Evolutionary conservation across 2,888 invertebrate species (phyloP), one percentile per base, ranked within the genome.

Genomic region (Drosophila quasianomalipes): DNA sequence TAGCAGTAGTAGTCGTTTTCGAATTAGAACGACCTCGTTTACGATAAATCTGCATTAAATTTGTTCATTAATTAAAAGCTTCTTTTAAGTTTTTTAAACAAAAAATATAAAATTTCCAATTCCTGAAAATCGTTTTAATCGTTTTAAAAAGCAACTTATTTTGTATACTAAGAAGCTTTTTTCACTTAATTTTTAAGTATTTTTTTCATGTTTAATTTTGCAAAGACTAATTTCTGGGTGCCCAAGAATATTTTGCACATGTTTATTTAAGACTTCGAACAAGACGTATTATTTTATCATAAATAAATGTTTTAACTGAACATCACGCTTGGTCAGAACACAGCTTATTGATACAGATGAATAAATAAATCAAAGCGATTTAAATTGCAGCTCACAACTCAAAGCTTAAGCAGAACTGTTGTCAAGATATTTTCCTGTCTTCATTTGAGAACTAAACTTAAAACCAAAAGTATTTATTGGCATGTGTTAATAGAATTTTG

Each of bases 361-460:
- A 4, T 47, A 47, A 16, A 47, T 16, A 14, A 22, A 22, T 47
- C 0, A 7, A 47, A 22, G 14, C 47, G 10, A 41, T n/a, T 41
- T 10, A 12, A 10, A 12, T n/a, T n/a, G 12, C n/a, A 10, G n/a
- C 10, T 2, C 41, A 41, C 10, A 41, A 41, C 12, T 41, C 10
- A 12, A 47, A 22, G 22, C 7, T 4, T 47, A 22, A 7, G 14
- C 22, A 7, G 7, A 47, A 47, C 14, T 47, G 14, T 22, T 22
- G 12, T 22, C 41, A 37, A 22, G 31, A 10, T 58, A 49, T 52
- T 61, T 61, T 39, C 26, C n/a, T 33, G 37, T 51, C 31, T 59
- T 39, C 44, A 54, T 31, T 60, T 60, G 39, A 35, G 14, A 69
- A 53, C 57, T 61, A 31, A 47, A 33, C 31, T 44, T 14, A 41